phyloP scores from a whole-genome alignment of 2,797 vertebrate species.

The Acanthurus tractus region DNA sequence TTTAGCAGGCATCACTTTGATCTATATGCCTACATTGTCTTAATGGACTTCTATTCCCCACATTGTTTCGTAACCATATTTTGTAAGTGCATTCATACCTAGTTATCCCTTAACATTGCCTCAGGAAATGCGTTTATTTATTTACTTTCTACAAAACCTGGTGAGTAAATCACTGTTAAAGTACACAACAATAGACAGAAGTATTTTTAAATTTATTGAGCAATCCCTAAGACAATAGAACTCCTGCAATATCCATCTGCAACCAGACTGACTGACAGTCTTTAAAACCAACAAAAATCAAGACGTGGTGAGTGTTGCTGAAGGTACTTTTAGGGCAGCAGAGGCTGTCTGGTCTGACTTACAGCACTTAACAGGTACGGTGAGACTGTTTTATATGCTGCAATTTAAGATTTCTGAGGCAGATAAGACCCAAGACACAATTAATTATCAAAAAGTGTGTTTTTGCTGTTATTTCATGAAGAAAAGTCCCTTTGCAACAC shows the following conservation, averaged over 20 bases:
- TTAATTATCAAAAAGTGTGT: no score
- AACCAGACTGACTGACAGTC: not conserved
- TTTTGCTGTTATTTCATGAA: no score
- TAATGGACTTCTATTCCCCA: constrained; percentile 2
- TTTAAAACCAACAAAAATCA: not conserved
- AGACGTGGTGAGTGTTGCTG: no score
- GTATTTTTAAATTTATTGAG: no score
- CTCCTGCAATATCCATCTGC: not conserved
- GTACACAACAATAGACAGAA: not conserved
- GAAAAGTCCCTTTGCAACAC: no score
- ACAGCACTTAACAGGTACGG: no score
- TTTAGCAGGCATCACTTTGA: constrained; percentile 30
- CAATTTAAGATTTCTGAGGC: no score
- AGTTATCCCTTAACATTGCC: constrained; percentile 9
- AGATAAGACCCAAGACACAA: no score
- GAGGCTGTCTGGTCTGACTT: no score
- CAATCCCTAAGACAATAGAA: not conserved
- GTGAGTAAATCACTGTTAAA: not conserved
- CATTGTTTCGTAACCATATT: not conserved
- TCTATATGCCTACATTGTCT: constrained; percentile 2
- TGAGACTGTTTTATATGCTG: no score
- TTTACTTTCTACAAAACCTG: not conserved
- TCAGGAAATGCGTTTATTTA: not conserved
- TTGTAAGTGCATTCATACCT: constrained; percentile 6
- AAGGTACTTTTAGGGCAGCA: no score